phyloP scores from a whole-genome alignment of 2,113 vertebrate genomes.

The Solea senegalensis region DNA sequence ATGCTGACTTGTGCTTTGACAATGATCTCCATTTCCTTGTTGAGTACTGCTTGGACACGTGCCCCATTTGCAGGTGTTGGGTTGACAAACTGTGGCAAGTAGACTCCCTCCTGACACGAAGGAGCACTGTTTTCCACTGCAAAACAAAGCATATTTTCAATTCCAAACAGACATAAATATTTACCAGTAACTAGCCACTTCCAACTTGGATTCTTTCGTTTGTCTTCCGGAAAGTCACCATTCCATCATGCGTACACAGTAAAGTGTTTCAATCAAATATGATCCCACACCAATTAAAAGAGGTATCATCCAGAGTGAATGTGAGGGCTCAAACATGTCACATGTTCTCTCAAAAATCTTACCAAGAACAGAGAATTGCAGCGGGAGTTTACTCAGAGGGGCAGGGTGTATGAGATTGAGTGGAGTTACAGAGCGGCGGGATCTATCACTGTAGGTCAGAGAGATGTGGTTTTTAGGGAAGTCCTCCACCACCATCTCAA shows the following conservation, averaged over 20 bases:
- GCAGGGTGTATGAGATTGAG: background rate
- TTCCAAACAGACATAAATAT: background rate
- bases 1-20: conserved; percentile 55
- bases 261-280: too few species aligned
- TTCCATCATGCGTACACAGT: too few species aligned
- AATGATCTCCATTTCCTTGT: conserved; percentile 66
- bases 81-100: conserved; percentile 55
- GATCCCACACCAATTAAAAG: too few species aligned
- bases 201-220: too few species aligned
- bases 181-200: background rate
- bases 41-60: conserved; percentile 40
- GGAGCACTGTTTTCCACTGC: conserved; percentile 66
- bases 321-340: background rate
- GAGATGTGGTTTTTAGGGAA: conserved; percentile 43
- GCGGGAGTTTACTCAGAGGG: conserved; percentile 70
- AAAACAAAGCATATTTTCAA: background rate
- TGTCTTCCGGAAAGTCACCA: too few species aligned
- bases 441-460: conserved; percentile 56
- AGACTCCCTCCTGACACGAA: conserved; percentile 68
- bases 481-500: conserved; percentile 68
- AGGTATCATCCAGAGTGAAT: too few species aligned
- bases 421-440: conserved; percentile 19
- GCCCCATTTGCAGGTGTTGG: conserved; percentile 69
- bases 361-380: conserved; percentile 74
- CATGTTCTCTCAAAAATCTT: conserved; percentile 1